These are phyloP conservation scores for Stylophora pistillata DNA, from an alignment of 64 coral and sea anemone species.

Conservation along the genomic window DNA sequence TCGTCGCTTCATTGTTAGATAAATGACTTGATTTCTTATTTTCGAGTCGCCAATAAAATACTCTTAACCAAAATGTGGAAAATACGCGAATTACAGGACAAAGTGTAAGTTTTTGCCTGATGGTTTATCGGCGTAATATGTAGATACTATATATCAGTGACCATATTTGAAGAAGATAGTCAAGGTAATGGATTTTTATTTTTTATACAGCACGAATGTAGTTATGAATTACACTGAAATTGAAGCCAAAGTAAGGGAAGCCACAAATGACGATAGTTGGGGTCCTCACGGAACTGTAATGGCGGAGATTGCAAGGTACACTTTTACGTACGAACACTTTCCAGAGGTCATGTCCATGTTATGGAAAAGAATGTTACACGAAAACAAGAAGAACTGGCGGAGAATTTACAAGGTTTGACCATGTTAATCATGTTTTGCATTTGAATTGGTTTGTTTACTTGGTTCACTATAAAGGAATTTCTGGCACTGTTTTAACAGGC, in stretches of 20 bases:
- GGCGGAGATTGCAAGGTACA: conserved; percentile 96
- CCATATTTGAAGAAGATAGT: conserved; percentile 41
- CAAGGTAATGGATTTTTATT: conserved; percentile 17
- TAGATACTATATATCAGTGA: conserved; percentile 3
- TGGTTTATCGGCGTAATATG: neutral
- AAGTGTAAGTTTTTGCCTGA: conserved; percentile 84
- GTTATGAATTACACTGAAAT: conserved; percentile 99
- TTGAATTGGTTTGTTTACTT: too few relatives aligned
- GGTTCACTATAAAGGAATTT: neutral
- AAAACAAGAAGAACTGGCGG: conserved; percentile 96
- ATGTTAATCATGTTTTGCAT: neutral
- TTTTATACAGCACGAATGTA: conserved; percentile 81
- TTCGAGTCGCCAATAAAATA: neutral
- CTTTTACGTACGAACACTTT: conserved; percentile 97
- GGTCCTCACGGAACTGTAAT: conserved; percentile 95
- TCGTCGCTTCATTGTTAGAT: neutral
- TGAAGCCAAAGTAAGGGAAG: conserved; percentile 98
- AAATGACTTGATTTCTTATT: conserved; percentile 24
- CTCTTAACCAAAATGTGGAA: conserved; percentile 87
- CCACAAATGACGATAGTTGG: conserved; percentile 99
- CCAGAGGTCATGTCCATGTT: conserved; percentile 99
- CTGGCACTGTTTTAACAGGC: conserved; percentile 49
- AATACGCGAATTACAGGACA: conserved; percentile 97
- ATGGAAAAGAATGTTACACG: conserved; percentile 97
- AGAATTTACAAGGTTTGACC: conserved; percentile 90